A percentile compares a stretch with the other conserved stretches of the same genome.
phyloP scores from a whole-genome alignment of 1,140 invertebrate species.

The Formica selysi region DNA sequence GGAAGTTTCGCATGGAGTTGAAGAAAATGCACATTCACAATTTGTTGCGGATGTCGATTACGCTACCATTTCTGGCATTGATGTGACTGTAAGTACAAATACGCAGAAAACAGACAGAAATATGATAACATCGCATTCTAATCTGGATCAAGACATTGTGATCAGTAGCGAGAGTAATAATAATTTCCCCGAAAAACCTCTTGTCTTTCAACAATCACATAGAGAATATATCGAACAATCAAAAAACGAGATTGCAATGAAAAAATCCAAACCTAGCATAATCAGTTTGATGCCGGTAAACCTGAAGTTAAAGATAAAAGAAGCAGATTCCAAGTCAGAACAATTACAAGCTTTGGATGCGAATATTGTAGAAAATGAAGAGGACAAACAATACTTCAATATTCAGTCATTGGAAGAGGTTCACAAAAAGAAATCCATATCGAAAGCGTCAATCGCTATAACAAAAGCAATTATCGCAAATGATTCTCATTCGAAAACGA shows the following conservation, averaged over 20 bases:
- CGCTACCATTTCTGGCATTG: not conserved
- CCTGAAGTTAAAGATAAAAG: slow-evolving; percentile 1
- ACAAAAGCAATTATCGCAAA: too few relatives aligned
- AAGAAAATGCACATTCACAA: not conserved
- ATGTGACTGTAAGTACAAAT: not conserved
- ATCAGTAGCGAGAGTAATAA: not conserved
- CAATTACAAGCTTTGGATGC: not conserved
- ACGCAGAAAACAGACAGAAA: not conserved
- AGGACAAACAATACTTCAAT: not conserved
- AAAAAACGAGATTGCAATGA: not conserved
- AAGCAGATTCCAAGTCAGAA: not conserved
- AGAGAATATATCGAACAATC: not conserved
- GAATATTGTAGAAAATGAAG: not conserved
- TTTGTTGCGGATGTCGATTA: slow-evolving; percentile 21
- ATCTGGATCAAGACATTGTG: not conserved
- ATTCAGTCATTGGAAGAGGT: not conserved
- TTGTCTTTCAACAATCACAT: not conserved
- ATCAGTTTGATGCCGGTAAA: slow-evolving; percentile 35
- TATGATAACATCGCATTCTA: not conserved
- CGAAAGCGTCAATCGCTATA: not conserved
- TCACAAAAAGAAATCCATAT: not conserved
- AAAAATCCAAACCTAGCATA: slow-evolving; percentile 40
- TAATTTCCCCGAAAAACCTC: not conserved
- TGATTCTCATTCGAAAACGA: not conserved
- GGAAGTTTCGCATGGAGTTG: not conserved